phyloP scores from a whole-genome alignment of 2,797 vertebrate species.

The Clarias fuscus region DNA sequence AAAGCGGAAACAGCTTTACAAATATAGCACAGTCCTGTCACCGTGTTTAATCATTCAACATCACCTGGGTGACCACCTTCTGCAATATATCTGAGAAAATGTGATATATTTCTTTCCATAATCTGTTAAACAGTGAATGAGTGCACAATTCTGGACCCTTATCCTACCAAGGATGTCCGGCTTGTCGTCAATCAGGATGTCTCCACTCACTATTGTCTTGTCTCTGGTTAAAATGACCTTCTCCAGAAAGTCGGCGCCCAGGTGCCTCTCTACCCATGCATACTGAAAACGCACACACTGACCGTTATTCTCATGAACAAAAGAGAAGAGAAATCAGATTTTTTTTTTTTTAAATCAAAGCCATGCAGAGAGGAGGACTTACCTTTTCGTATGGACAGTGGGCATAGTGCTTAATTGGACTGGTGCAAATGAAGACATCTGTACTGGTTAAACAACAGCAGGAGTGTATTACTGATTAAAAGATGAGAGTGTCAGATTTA shows the following conservation, averaged over 20 bases:
- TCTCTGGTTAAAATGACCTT: conserved; percentile 90
- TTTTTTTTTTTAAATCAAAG: no score
- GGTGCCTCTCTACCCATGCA: conserved; percentile 93
- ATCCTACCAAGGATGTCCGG: conserved; percentile 84
- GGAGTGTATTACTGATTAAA: conserved; percentile 4
- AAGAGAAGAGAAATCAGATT: background rate
- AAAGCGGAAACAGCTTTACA: background rate
- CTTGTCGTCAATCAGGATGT: conserved; percentile 93
- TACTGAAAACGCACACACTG: conserved; percentile 72
- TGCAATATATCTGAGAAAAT: background rate
- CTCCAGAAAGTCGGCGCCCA: conserved; percentile 88
- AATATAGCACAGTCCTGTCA: background rate
- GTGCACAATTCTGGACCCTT: background rate
- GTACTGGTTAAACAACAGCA: conserved; percentile 76
- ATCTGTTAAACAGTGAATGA: background rate
- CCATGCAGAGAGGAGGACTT: conserved; percentile 44
- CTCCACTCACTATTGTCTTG: conserved; percentile 89
- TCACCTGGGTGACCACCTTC: background rate
- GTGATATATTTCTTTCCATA: background rate
- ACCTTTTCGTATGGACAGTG: conserved; percentile 95
- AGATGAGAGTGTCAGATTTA: background rate
- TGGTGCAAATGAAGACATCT: conserved; percentile 96
- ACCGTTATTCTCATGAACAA: background rate
- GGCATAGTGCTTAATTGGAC: conserved; percentile 87
- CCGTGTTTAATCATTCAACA: background rate